Evolutionary conservation across 2,797 vertebrate species (phyloP).

Genomic region (Myotis myotis): DNA sequence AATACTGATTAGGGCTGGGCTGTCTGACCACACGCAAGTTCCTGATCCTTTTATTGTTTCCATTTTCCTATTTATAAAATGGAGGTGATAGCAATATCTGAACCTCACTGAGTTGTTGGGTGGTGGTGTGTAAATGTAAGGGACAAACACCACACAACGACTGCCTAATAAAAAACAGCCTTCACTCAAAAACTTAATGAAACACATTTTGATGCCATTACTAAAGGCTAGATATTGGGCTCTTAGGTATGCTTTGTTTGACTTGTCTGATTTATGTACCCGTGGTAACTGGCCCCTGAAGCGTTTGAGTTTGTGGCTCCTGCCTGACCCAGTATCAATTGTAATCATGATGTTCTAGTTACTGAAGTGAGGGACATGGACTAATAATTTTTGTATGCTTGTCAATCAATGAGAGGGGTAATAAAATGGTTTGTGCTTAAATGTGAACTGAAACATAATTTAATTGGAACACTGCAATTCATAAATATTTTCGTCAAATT

Average conservation of each 20-base stretch:
- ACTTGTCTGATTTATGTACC: not conserved
- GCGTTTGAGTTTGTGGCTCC: not conserved
- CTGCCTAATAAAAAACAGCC: not conserved
- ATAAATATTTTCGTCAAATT: not conserved
- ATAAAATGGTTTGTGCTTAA: conserved; percentile 8
- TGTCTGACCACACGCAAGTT: not conserved
- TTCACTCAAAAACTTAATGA: not conserved
- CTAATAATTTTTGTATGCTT: not conserved
- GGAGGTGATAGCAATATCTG: not conserved
- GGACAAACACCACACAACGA: not conserved
- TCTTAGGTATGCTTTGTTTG: not conserved
- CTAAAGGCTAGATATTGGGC: not conserved
- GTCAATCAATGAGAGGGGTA: not conserved
- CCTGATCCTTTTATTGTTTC: not conserved
- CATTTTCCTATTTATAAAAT: conserved; percentile 4
- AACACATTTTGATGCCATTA: not conserved
- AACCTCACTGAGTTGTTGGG: not conserved
- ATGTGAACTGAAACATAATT: not conserved
- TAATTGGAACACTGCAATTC: not conserved
- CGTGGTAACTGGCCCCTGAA: not conserved
- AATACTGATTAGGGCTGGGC: not conserved
- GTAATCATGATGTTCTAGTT: not conserved
- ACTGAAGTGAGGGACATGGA: not conserved
- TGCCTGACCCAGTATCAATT: not conserved
- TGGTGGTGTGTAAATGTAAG: not conserved